Evolutionary conservation across 23 tunicate genomes (phyloP), one percentile per base, ranked within the genome.

Genomic region (Styela plicata): DNA sequence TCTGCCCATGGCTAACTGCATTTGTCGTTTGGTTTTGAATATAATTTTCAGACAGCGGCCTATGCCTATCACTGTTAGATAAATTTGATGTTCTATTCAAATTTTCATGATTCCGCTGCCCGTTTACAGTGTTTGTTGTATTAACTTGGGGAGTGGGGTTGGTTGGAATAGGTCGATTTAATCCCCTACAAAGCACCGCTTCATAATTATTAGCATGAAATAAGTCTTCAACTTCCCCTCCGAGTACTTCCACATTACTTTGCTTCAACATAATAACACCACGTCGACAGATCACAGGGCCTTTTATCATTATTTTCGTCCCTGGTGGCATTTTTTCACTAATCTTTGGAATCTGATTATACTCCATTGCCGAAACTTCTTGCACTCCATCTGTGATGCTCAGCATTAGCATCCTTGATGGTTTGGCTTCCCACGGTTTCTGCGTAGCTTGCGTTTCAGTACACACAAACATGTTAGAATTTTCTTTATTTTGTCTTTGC

Each of bases 141-240:
- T 29, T 67, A 25, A 24, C 24, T 29, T 25, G 71, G 16, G 71
- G n/a, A 67, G 71, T 67, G 22, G 1, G 31, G 31, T 67, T 29
- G 0, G 2, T 1, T 27, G 85, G 90, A 21, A 76, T 44, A 44
- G 57, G 57, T 13, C 57, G 81, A 24, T 74, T 79, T 31, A 91
- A 63, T 20, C 82, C 80, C 24, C 74, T 61, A 83, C 86, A 85
- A 52, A 91, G 62, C 19, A 79, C 33, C 10, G 90, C 85, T 74
- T 86, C 90, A 22, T 52, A 63, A 63, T 64, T 74, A 66, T 18
- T 3, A 27, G 77, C 64, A 44, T 70, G 52, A 35, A 70, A 23
- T 22, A 88, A 24, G 24, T 83, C 88, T 30, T 93, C 98, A 30
- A 85, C 91, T 80, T 91, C 98, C 0, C 98, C 98, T 0, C 98